These are phyloP conservation scores for Bovichtus variegatus DNA, from an alignment of 2,797 vertebrate genomes.

Conservation along the genomic window DNA sequence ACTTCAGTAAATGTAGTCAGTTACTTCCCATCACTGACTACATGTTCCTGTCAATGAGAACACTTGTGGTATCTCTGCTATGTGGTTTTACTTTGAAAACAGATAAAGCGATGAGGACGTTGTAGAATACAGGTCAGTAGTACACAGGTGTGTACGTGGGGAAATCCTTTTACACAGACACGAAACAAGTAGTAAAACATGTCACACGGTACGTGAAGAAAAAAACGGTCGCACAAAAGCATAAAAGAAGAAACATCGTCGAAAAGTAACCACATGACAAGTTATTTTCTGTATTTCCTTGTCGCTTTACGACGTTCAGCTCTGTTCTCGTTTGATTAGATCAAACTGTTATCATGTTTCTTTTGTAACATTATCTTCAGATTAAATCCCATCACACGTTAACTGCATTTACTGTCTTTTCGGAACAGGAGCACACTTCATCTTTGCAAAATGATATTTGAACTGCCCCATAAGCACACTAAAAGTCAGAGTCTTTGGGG, in stretches of 20 bases:
- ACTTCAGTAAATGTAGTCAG: not conserved
- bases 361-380: not conserved
- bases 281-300: not conserved
- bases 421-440: not conserved
- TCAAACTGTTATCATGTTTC: not conserved
- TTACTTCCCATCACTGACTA: not conserved
- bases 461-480: too few relatives aligned
- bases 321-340: not conserved
- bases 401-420: not conserved
- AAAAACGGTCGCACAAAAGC: not conserved
- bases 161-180: not conserved
- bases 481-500: too few relatives aligned
- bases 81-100: not conserved
- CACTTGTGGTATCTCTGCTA: not conserved
- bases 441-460: too few relatives aligned
- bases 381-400: not conserved
- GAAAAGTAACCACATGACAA: too few relatives aligned
- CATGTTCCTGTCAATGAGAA: not conserved
- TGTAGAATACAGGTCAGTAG: slow-evolving; percentile 25
- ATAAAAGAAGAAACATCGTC: too few relatives aligned
- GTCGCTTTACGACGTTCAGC: not conserved
- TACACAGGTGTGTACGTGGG: slow-evolving; percentile 51
- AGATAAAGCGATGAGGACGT: slow-evolving; percentile 9
- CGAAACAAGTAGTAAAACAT: not conserved
- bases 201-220: not conserved